Percentiles rank a stretch among this genome's conserved stretches.
These are phyloP conservation scores for Oxyura jamaicensis DNA, from an alignment of 2,113 vertebrate genomes.

Conservation along the genomic window DNA sequence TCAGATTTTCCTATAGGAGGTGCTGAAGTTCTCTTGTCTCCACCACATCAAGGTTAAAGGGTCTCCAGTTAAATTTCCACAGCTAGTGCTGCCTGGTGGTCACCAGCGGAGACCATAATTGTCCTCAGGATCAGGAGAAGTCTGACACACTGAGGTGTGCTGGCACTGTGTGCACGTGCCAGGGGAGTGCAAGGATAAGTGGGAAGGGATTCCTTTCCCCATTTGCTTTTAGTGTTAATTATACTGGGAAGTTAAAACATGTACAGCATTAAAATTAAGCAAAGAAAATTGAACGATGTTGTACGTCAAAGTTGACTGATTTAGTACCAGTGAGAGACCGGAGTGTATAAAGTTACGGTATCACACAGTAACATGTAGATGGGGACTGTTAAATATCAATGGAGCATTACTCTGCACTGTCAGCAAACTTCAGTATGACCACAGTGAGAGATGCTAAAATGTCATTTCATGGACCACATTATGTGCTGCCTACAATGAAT, in stretches of 20 bases:
- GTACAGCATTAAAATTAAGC: neutral
- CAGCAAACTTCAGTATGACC: conserved; percentile 68
- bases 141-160: neutral
- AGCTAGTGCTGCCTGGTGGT: neutral
- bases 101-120: neutral
- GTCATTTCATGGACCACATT: conserved; percentile 75
- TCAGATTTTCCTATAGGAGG: conserved; percentile 59
- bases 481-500: conserved; percentile 70
- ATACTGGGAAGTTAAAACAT: neutral
- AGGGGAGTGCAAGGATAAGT: neutral
- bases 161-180: accelerated
- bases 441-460: conserved; percentile 64
- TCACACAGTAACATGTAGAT: conserved; percentile 10
- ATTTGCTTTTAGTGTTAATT: neutral
- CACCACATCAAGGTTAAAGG: neutral
- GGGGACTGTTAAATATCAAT: conserved; percentile 72
- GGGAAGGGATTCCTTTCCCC: neutral
- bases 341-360: conserved; percentile 50
- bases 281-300: neutral
- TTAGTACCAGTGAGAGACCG: neutral
- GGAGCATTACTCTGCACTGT: conserved; percentile 70
- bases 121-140: neutral
- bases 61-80: neutral
- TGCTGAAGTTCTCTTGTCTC: conserved; percentile 29
- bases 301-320: conserved; percentile 52